Conservation (phyloP, 2,113 vertebrate genomes). For the Lepidothrix coronata region DNA sequence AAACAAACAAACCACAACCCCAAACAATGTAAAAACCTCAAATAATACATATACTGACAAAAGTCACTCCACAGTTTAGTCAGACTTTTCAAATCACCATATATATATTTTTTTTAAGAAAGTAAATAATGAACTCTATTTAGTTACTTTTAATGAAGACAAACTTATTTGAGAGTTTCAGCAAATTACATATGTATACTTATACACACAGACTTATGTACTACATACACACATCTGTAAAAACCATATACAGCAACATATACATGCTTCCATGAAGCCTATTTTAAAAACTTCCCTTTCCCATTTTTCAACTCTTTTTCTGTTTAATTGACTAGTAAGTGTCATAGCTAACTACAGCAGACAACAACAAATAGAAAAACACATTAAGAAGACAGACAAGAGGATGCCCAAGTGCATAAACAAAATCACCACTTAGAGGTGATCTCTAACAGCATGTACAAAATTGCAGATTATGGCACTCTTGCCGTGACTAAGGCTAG, state of each 20-base stretch:
- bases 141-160: background rate
- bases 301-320: background rate
- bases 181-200: background rate
- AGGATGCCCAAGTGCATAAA: background rate
- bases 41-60: background rate
- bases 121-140: background rate
- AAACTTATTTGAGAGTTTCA: background rate
- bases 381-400: background rate
- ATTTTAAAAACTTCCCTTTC: background rate
- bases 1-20: background rate
- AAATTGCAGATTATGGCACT: background rate
- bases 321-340: background rate
- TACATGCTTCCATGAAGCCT: background rate
- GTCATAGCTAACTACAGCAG: background rate
- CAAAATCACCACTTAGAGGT: background rate
- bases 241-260: background rate
- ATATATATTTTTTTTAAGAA: background rate
- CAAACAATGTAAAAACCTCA: background rate
- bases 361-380: background rate
- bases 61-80: background rate
- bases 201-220: background rate
- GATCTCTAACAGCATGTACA: background rate
- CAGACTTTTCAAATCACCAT: background rate
- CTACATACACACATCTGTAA: background rate
- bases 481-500: background rate